Base-by-base conservation (phyloP, 2,797 vertebrate species). In the Mallotus villosus region DNA sequence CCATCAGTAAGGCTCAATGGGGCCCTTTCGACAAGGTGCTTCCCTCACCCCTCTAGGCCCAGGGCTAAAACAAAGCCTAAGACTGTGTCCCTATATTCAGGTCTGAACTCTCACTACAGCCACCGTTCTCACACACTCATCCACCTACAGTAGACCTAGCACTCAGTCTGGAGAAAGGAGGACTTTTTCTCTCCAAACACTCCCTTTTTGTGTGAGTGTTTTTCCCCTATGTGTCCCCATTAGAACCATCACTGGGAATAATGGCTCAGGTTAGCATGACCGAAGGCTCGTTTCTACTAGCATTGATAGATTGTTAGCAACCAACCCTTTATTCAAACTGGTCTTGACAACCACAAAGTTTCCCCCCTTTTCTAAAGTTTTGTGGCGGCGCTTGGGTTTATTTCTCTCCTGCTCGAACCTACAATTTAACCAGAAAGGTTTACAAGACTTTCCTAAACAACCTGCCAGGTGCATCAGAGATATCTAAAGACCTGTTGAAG, bases 271-370 rank as follows among this genome's bases (percentile, higher is more conserved):
- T 90, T 92, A 75, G 74, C 81, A 63, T 81, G 83, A 89, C 85
- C 82, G 82, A 87, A 88, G 78, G 90, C 89, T 94, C 90, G 91
- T 34, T 83, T 80, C 81, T 86, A 62, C 90, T 82, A 82, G 86
- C 86, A 90, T 82, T 82, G 80, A 87, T 79, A 78, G 87, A 88
- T 93, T 85, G 83, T 85, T 92, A 81, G 82, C 78, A 79, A 81
- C 89, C 83, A 80, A 87, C 78, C 88, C 83, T 85, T 85, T 89
- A 93, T 82, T 82, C 91, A 96, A 97, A 97, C 92, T 87, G 77
- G 67, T 94, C 88, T 92, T 97, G 95, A 97, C 96, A 97, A 94
- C 94, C 95, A 95, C 89, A 93, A 87, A 94, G 81, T 89, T 91
- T 90, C 87, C 90, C 93, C 92, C 88, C 61, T 69, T 90, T 86